phyloP scores from a whole-genome alignment of 2,888 invertebrate species.

The Scaptomyza caliginosa region DNA sequence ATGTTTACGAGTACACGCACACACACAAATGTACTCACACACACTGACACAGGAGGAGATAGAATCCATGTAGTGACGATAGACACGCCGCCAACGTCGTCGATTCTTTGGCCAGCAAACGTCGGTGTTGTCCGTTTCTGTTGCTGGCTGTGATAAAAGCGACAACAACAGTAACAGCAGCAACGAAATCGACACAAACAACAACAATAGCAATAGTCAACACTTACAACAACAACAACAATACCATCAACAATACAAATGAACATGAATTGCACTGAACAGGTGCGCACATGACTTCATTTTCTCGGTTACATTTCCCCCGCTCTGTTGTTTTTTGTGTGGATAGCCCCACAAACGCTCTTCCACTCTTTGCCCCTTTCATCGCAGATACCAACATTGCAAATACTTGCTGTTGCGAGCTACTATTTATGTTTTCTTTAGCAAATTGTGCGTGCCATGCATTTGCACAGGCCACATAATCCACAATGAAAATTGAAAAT shows the following conservation, averaged over 20 bases:
- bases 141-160: constrained; percentile 44
- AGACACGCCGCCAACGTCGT: constrained; percentile 65
- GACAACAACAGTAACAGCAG: constrained; percentile 36
- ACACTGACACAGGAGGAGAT: constrained; percentile 27
- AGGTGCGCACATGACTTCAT: constrained; percentile 78
- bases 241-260: constrained; percentile 71
- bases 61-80: constrained; percentile 63
- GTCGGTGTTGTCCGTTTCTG: constrained; percentile 55
- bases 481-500: constrained; percentile 40
- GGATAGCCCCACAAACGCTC: constrained; percentile 11
- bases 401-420: constrained; percentile 59
- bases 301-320: constrained; percentile 64
- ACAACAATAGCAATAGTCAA: constrained; percentile 9
- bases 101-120: constrained; percentile 52
- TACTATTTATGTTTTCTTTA: constrained; percentile 73
- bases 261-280: constrained; percentile 77
- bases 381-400: constrained; percentile 13
- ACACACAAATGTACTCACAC: constrained; percentile 16
- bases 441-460: constrained; percentile 73
- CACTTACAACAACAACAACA: constrained; percentile 27
- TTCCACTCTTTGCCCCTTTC: not conserved
- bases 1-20: constrained; percentile 58
- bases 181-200: too few relatives aligned
- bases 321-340: constrained; percentile 46
- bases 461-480: constrained; percentile 32